Evolutionary conservation across 2,888 invertebrate genomes (phyloP), one percentile per base, ranked within the genome.

Genomic region (Hypercompe scribonia): DNA sequence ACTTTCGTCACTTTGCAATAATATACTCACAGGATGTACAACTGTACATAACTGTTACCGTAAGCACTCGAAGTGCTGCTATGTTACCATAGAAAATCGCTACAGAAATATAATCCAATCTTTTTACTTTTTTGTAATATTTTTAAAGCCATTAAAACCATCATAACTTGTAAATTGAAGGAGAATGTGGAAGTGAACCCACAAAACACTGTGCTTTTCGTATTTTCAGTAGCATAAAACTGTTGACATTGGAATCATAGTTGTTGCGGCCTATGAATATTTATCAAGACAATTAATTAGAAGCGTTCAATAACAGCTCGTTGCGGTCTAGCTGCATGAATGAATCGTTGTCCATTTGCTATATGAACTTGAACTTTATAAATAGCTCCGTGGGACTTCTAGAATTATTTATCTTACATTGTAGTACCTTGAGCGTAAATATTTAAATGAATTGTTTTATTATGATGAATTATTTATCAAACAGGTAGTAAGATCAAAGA

Each of bases 351-450:
- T 77, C 72, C 42, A 68, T 80, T 76, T 74, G 34, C 61, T 68
- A 68, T 68, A 69, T 85, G 80, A 85, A 83, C 87, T 86, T 86
- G 85, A 86, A 85, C 82, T 85, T 81, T 78, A 78, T 75, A 75
- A 73, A 77, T 77, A 78, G 69, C 68, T 72, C 65, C 73, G 64
- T 77, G 70, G 68, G 74, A 73, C 73, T 73, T 75, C 36, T 77
- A 72, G 28, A 36, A 54, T 67, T 42, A 33, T 71, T 65, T 64
- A 64, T 54, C 31, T 50, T 69, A 77, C 71, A 78, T 70, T 39
- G 73, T 82, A 74, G 68, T 68, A 36, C 46, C 72, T 67, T 77
- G 68, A 58, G 64, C 24, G 42, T 74, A 61, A 75, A 54, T 28
- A 58, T 66, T 61, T 70, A 71, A 28, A 46, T 34, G 10, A 64